phyloP scores from a whole-genome alignment of 1,140 invertebrate genomes.

The Sinella curviseta region DNA sequence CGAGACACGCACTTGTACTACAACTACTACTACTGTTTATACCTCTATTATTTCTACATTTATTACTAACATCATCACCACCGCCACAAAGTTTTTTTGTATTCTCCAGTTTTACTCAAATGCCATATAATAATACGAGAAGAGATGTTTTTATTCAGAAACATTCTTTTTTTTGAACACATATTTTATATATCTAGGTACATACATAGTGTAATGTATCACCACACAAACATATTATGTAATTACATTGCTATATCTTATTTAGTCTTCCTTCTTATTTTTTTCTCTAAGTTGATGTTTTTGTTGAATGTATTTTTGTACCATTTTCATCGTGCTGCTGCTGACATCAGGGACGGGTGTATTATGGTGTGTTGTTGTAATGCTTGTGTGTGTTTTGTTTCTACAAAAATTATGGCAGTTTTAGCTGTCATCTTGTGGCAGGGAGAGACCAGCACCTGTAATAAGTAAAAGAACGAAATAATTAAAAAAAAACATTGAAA shows the following conservation, averaged over 20 bases:
- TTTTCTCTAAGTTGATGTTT: background rate
- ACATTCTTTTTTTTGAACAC: too few relatives aligned
- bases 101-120: too few relatives aligned
- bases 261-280: background rate
- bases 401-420: constrained; percentile 19
- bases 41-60: too few relatives aligned
- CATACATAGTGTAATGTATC: background rate
- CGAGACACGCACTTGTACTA: background rate
- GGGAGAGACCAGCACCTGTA: constrained; percentile 12
- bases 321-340: too few relatives aligned
- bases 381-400: background rate
- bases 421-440: constrained; percentile 22
- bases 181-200: too few relatives aligned
- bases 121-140: too few relatives aligned
- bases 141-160: too few relatives aligned
- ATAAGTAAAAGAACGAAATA: constrained; percentile 21
- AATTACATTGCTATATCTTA: background rate
- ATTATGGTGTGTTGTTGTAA: too few relatives aligned
- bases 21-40: background rate
- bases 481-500: background rate
- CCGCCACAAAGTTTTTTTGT: too few relatives aligned
- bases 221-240: background rate
- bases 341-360: too few relatives aligned
- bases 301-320: too few relatives aligned
- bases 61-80: too few relatives aligned